phyloP scores from a whole-genome alignment of 2,113 vertebrate genomes.

The Dicentrarchus labrax region DNA sequence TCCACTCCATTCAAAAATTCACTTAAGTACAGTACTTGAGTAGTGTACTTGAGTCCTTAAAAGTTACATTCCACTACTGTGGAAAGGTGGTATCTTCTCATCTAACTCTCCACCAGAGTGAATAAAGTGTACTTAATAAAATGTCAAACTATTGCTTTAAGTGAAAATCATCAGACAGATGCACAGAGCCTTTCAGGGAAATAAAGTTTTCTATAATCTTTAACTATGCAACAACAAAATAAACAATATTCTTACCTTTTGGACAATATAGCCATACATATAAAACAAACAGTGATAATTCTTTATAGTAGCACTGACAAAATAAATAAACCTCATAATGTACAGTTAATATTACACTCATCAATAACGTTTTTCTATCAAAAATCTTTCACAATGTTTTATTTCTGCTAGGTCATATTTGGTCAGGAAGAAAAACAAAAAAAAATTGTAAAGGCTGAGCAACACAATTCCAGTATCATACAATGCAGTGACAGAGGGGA shows the following conservation, averaged over 20 bases:
- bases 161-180: slow-evolving; percentile 38
- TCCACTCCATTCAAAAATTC: not conserved
- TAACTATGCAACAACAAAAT: slow-evolving; percentile 51
- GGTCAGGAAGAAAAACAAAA: slow-evolving; percentile 63
- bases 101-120: slow-evolving; percentile 4
- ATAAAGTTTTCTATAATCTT: slow-evolving; percentile 47
- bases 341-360: slow-evolving; percentile 66
- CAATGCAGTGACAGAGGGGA: slow-evolving; percentile 41
- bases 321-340: slow-evolving; percentile 78
- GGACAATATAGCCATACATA: slow-evolving; percentile 57
- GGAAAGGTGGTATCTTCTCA: slow-evolving; percentile 1
- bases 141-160: slow-evolving; percentile 22
- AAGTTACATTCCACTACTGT: not conserved
- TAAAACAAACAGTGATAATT: slow-evolving; percentile 67
- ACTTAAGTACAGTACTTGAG: not conserved
- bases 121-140: slow-evolving; percentile 24
- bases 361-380: slow-evolving; percentile 53
- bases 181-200: slow-evolving; percentile 26
- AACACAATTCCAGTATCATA: slow-evolving; percentile 73
- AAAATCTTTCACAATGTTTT: slow-evolving; percentile 44
- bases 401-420: slow-evolving; percentile 62
- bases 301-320: slow-evolving; percentile 68
- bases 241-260: slow-evolving; percentile 49
- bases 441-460: slow-evolving; percentile 50
- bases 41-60: not conserved